These are phyloP conservation scores for Elymnias hypermnestra DNA, from an alignment of 1,140 invertebrate species.

Conservation along the genomic window DNA sequence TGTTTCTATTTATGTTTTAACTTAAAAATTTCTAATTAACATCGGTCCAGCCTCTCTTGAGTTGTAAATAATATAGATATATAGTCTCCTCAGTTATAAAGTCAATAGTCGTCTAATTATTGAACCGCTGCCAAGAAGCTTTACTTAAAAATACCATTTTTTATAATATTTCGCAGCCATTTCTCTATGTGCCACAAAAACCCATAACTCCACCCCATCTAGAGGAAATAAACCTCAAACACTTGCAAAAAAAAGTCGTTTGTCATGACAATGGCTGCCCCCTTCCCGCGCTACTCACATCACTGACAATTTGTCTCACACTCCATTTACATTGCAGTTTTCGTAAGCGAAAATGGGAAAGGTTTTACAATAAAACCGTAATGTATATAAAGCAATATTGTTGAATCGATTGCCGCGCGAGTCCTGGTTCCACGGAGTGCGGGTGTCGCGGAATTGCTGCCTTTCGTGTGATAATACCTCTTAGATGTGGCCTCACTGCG, in stretches of 20 bases:
- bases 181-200: conserved; percentile 8
- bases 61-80: no score
- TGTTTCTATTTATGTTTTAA: no score
- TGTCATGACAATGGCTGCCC: conserved; percentile 6
- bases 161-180: conserved; percentile 5
- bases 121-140: no score
- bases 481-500: conserved; percentile 2
- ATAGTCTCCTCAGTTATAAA: no score
- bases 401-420: background rate
- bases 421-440: background rate
- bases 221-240: conserved; percentile 11
- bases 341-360: background rate
- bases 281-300: background rate
- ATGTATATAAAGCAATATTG: conserved; percentile 4
- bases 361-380: background rate
- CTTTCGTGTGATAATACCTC: conserved; percentile 18
- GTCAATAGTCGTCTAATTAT: no score
- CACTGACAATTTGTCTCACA: background rate
- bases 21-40: no score
- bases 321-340: conserved; percentile 7
- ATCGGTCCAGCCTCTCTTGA: no score
- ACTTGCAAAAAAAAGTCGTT: conserved; percentile 12
- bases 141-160: no score
- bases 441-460: conserved; percentile 16
- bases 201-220: conserved; percentile 5